phyloP scores from a whole-genome alignment of 2,113 vertebrate species.

The Eulemur macaco region DNA sequence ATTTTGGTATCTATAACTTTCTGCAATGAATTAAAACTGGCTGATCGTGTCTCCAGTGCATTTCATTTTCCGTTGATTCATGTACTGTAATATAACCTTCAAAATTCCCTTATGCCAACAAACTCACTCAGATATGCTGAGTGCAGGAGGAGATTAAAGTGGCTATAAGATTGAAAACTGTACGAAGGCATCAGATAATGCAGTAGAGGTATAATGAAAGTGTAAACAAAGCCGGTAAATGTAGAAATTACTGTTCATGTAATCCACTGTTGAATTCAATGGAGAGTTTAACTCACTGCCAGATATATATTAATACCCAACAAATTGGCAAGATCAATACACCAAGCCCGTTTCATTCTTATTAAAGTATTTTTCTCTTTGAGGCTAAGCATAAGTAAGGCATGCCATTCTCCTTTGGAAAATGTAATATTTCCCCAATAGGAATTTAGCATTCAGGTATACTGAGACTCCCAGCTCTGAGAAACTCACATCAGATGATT shows the following conservation, averaged over 20 bases:
- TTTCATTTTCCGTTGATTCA: slow-evolving; percentile 97
- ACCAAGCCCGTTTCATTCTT: slow-evolving; percentile 71
- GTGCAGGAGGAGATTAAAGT: slow-evolving; percentile 90
- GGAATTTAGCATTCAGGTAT: slow-evolving; percentile 58
- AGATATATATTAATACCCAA: slow-evolving; percentile 86
- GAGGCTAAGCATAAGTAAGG: slow-evolving; percentile 64
- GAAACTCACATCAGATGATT: slow-evolving; percentile 43
- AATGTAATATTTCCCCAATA: slow-evolving; percentile 64
- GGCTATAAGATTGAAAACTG: slow-evolving; percentile 89
- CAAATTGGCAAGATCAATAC: slow-evolving; percentile 83
- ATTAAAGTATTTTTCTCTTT: slow-evolving; percentile 77
- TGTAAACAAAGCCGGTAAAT: slow-evolving; percentile 91
- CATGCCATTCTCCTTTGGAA: slow-evolving; percentile 64
- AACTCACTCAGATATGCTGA: slow-evolving; percentile 89
- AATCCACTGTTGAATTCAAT: slow-evolving; percentile 86
- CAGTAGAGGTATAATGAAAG: slow-evolving; percentile 90
- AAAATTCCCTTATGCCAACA: slow-evolving; percentile 92
- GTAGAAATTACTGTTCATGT: slow-evolving; percentile 86
- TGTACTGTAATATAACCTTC: slow-evolving; percentile 94
- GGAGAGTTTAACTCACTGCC: slow-evolving; percentile 83
- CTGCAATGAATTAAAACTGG: slow-evolving; percentile 96
- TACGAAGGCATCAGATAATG: slow-evolving; percentile 90
- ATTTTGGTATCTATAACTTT: slow-evolving; percentile 92
- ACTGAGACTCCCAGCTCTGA: slow-evolving; percentile 32
- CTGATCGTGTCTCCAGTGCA: slow-evolving; percentile 93